These are phyloP conservation scores for Acronicta leporina DNA, from an alignment of 2,888 invertebrate species.

Conservation along the genomic window DNA sequence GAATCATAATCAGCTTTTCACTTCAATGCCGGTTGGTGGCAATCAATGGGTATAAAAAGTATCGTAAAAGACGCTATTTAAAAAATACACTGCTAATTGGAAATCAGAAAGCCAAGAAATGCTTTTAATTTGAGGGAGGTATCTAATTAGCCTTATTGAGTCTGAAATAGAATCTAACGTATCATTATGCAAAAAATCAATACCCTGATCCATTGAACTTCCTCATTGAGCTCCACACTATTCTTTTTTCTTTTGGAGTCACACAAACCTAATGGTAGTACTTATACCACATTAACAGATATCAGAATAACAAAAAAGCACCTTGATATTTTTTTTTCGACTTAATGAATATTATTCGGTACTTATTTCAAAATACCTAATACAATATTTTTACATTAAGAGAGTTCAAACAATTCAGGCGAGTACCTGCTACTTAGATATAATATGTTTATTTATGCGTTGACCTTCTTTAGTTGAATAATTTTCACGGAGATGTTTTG, in stretches of 20 bases:
- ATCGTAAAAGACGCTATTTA: background rate
- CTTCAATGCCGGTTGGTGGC: no score
- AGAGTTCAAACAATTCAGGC: constrained; percentile 17
- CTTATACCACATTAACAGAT: no score
- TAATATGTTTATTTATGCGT: constrained; percentile 22
- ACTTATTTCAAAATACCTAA: background rate
- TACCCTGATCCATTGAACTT: no score
- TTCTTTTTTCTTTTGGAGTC: no score
- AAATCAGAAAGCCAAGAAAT: background rate
- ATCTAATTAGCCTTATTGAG: background rate
- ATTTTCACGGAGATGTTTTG: background rate
- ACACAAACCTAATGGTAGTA: no score
- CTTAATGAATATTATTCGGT: background rate
- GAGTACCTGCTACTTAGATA: constrained; percentile 12
- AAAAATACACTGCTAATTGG: background rate
- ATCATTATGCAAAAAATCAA: no score
- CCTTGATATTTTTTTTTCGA: no score
- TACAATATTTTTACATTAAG: constrained; percentile 12
- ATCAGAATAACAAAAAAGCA: no score
- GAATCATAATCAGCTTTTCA: no score
- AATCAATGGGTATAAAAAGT: background rate
- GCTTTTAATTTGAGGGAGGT: background rate
- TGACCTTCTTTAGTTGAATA: constrained; percentile 10
- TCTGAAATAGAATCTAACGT: no score
- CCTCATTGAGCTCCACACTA: no score